Conservation (phyloP, 2,888 invertebrate species). For the Cosmia trapezina region DNA sequence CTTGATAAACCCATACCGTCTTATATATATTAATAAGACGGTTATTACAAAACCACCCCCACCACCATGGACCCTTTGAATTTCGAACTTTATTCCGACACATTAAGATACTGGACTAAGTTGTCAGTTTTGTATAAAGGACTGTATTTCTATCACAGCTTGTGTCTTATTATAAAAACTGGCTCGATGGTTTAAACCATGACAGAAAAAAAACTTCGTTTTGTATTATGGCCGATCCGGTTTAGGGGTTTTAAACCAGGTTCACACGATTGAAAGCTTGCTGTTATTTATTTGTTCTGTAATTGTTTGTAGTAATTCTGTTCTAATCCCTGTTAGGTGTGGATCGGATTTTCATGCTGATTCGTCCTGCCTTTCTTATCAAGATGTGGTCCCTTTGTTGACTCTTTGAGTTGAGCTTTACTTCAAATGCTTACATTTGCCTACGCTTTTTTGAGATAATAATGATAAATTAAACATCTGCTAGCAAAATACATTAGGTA, state of each 20-base stretch:
- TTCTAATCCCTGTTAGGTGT: not conserved
- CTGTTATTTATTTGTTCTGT: not conserved
- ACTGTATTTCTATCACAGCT: too few species aligned
- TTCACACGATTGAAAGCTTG: not conserved
- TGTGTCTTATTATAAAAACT: too few species aligned
- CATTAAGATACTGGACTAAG: too few species aligned
- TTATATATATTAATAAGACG: too few species aligned
- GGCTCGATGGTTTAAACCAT: too few species aligned
- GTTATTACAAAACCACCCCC: too few species aligned
- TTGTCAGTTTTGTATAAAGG: too few species aligned
- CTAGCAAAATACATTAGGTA: conserved; percentile 7
- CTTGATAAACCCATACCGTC: too few species aligned
- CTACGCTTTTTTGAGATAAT: not conserved
- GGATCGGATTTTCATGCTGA: not conserved
- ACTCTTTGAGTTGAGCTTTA: not conserved
- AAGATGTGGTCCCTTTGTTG: not conserved
- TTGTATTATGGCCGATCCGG: too few species aligned
- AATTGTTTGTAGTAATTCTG: not conserved
- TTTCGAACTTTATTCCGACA: too few species aligned
- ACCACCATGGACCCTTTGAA: too few species aligned
- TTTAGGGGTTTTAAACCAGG: not conserved
- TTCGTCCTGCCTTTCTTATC: not conserved
- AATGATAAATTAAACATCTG: not conserved
- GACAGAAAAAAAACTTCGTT: too few species aligned
- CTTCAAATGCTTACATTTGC: not conserved